Conservation (phyloP, 2,888 invertebrate species). For the Hirtodrosophila duncani region DNA sequence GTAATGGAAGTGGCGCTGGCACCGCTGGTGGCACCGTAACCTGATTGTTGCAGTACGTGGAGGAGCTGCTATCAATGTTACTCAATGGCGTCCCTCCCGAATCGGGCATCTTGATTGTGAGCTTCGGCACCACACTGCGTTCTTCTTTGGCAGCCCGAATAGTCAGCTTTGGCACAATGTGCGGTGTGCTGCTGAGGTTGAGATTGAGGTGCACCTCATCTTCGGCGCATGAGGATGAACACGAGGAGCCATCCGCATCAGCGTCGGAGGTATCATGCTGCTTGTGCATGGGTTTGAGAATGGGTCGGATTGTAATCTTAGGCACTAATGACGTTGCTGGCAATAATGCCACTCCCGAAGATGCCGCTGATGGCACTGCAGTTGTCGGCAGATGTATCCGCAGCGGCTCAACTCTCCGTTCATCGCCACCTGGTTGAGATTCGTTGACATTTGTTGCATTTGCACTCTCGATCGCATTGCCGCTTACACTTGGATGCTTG, state of each 20-base stretch:
- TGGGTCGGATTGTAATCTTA: conserved; percentile 75
- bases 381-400: conserved; percentile 75
- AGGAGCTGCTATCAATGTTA: conserved; percentile 30
- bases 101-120: conserved; percentile 77
- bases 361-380: not conserved
- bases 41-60: not conserved
- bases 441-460: conserved; percentile 32
- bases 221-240: conserved; percentile 65
- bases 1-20: conserved; percentile 20
- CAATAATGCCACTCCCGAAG: conserved; percentile 10
- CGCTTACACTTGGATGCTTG: conserved; percentile 30
- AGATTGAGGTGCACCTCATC: conserved; percentile 43
- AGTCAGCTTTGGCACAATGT: conserved; percentile 78
- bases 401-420: conserved; percentile 78
- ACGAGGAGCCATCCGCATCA: conserved; percentile 62
- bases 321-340: conserved; percentile 43
- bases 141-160: conserved; percentile 75
- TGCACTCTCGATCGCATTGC: conserved; percentile 13
- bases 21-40: not conserved
- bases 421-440: conserved; percentile 56
- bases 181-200: conserved; percentile 57
- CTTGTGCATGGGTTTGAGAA: conserved; percentile 57
- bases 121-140: conserved; percentile 76
- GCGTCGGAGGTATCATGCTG: conserved; percentile 42
- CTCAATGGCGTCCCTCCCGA: conserved; percentile 31